Evolutionary conservation across 2,797 vertebrate species (phyloP).

Genomic region (Brachymystax lenok): DNA sequence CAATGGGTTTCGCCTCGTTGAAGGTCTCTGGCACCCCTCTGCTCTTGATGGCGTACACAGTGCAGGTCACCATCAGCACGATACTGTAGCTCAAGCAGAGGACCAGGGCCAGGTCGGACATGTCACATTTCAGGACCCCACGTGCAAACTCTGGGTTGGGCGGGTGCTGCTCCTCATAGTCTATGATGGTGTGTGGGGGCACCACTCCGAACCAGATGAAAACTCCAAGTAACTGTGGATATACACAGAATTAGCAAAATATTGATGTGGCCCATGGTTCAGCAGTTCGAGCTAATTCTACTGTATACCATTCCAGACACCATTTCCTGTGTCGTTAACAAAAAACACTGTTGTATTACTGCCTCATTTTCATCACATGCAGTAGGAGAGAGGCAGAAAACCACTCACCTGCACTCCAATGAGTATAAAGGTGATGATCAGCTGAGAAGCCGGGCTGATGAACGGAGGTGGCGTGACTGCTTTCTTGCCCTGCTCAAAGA

Average conservation of each 20-base stretch:
- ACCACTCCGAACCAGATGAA: slow-evolving; percentile 83
- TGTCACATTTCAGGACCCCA: slow-evolving; percentile 93
- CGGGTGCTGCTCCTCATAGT: slow-evolving; percentile 87
- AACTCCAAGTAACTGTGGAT: slow-evolving; percentile 73
- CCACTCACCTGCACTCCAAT: slow-evolving; percentile 77
- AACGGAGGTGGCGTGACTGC: slow-evolving; percentile 88
- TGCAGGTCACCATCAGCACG: slow-evolving; percentile 97
- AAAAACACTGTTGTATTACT: background rate
- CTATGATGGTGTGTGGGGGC: slow-evolving; percentile 85
- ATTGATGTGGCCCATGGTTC: background rate
- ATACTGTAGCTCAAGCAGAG: slow-evolving; percentile 95
- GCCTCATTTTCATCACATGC: background rate
- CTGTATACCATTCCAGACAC: background rate
- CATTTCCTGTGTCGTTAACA: background rate
- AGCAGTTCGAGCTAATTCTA: background rate
- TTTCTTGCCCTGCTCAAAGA: slow-evolving; percentile 97
- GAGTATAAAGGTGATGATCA: slow-evolving; percentile 86
- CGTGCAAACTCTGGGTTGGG: slow-evolving; percentile 86
- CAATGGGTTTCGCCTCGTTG: slow-evolving; percentile 97
- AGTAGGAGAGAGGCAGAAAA: background rate
- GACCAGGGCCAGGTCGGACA: slow-evolving; percentile 95
- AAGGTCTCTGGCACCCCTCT: slow-evolving; percentile 96
- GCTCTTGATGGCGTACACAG: slow-evolving; percentile 96
- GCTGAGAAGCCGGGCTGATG: slow-evolving; percentile 89
- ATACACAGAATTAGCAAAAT: background rate